A percentile compares a stretch with the other conserved stretches of the same genome.
These are phyloP conservation scores for Cephus pulcher DNA, from an alignment of 2,888 invertebrate genomes.

Conservation along the genomic window DNA sequence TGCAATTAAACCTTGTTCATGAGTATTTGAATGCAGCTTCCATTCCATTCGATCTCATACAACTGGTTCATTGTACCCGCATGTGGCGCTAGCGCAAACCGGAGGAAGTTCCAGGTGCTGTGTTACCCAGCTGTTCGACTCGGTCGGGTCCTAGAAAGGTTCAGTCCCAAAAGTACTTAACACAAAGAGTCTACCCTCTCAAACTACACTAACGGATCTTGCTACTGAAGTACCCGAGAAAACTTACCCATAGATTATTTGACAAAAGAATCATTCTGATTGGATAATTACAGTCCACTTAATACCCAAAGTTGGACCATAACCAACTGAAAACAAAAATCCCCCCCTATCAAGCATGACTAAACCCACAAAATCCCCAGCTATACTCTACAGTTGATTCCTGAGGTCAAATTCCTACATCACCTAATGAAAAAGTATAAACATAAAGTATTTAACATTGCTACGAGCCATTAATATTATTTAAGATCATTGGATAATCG, in stretches of 20 bases:
- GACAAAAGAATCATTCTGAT: neutral
- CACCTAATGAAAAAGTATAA: no score
- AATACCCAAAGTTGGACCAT: neutral
- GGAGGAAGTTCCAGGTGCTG: neutral
- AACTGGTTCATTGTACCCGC: neutral
- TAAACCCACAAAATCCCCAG: neutral
- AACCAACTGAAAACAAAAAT: neutral
- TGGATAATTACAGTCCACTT: neutral
- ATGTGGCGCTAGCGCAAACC: constrained; percentile 5
- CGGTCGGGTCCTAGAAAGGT: neutral
- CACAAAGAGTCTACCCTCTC: neutral
- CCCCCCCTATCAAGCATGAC: neutral
- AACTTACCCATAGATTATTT: neutral
- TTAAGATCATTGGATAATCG: neutral
- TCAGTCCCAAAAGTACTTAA: neutral
- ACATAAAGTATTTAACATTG: neutral
- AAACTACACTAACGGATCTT: neutral
- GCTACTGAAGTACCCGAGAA: neutral
- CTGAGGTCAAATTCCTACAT: neutral
- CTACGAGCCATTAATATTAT: neutral
- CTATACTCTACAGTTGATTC: neutral
- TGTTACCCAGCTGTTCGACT: neutral
- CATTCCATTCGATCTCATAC: neutral
- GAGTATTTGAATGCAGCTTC: neutral
- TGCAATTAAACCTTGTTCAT: neutral